Evolutionary conservation across 2,797 vertebrate genomes (phyloP).

Genomic region (Enteromius anoplus): DNA sequence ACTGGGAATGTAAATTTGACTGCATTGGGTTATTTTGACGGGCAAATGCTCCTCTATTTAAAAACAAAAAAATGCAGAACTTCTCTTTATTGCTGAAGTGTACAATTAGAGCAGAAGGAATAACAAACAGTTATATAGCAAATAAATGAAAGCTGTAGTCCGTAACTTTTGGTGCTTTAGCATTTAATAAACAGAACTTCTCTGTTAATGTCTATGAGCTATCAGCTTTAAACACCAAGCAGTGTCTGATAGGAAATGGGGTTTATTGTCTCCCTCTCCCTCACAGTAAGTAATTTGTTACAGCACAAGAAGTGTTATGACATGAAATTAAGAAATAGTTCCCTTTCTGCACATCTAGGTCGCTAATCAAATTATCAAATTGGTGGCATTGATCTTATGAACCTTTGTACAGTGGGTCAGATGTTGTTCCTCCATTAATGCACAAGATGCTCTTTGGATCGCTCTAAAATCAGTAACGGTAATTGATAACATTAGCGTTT

Average conservation of each 20-base stretch:
- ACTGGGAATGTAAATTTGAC: neutral
- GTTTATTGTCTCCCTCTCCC: neutral
- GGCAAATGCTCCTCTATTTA: neutral
- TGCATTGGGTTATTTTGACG: neutral
- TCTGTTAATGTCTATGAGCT: too few relatives aligned
- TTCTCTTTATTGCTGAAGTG: neutral
- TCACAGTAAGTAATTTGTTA: neutral
- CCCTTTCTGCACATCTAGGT: neutral
- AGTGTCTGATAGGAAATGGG: neutral
- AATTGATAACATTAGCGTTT: neutral
- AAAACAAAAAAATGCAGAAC: neutral
- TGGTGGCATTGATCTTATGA: neutral
- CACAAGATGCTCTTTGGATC: neutral
- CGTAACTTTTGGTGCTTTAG: too few relatives aligned
- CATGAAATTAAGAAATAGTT: neutral
- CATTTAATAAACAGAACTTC: too few relatives aligned
- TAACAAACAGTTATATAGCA: neutral
- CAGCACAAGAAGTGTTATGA: neutral
- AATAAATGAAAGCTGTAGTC: neutral
- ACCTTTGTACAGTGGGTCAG: neutral
- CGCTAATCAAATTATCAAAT: neutral
- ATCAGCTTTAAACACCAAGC: neutral
- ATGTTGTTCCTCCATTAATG: neutral
- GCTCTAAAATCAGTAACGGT: neutral
- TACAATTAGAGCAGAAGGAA: neutral